Evolutionary conservation across 2,888 invertebrate genomes (phyloP).

Genomic region (Chaetogeoica ovagalla): DNA sequence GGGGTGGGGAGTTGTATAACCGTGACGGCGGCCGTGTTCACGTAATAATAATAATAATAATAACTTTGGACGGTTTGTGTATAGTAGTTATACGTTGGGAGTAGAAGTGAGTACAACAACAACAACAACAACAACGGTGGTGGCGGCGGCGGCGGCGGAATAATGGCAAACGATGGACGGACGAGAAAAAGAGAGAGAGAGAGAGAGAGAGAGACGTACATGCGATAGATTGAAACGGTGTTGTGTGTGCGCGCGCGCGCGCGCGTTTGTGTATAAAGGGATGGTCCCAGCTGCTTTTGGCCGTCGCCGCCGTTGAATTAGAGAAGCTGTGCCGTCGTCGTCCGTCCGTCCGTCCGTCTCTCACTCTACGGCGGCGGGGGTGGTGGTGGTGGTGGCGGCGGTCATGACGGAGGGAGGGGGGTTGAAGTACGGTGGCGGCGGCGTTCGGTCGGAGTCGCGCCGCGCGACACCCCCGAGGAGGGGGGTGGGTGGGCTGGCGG

Average conservation of each 20-base stretch:
- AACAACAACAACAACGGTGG: too few species aligned
- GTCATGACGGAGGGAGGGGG: too few species aligned
- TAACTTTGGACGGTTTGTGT: too few species aligned
- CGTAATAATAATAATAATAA: background rate
- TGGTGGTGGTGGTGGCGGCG: background rate
- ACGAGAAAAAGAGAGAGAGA: background rate
- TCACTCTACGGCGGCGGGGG: background rate
- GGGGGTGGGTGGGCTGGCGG: background rate
- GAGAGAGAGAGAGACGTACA: background rate
- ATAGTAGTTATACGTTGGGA: background rate
- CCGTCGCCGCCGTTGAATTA: constrained; percentile 41
- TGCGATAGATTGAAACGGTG: background rate
- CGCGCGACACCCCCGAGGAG: constrained; percentile 19
- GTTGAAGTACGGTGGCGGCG: background rate
- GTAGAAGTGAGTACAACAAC: background rate
- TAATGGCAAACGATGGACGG: background rate
- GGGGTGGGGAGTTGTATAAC: background rate
- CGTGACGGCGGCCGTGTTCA: background rate
- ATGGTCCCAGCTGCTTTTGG: constrained; percentile 46
- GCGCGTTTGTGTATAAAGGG: background rate
- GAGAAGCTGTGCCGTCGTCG: constrained; percentile 42
- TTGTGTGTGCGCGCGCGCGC: too few species aligned
- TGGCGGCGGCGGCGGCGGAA: background rate
- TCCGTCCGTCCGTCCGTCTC: background rate
- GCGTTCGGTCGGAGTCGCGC: constrained; percentile 15